These are phyloP conservation scores for Calypte anna DNA, from an alignment of 2,113 vertebrate genomes.

Conservation along the genomic window DNA sequence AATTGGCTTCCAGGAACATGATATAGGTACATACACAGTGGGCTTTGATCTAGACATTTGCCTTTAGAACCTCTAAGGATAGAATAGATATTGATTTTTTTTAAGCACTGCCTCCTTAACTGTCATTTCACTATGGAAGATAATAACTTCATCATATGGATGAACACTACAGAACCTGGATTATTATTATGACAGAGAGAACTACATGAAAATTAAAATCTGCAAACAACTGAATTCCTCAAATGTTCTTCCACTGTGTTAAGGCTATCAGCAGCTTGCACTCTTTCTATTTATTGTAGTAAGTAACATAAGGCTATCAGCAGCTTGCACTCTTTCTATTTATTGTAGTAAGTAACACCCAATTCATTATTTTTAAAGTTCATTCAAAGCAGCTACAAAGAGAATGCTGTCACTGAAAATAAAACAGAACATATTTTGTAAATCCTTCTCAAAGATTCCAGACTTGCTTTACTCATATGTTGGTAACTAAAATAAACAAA, in stretches of 20 bases:
- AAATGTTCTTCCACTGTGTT: not conserved
- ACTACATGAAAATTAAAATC: not conserved
- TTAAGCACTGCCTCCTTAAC: not conserved
- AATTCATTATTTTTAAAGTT: constrained; percentile 29
- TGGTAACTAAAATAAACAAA: constrained; percentile 60
- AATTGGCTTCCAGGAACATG: not conserved
- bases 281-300: constrained; percentile 23
- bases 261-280: not conserved
- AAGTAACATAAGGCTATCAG: constrained; percentile 16
- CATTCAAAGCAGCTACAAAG: not conserved
- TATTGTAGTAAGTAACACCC: constrained; percentile 18
- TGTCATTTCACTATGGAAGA: not conserved
- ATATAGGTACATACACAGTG: not conserved
- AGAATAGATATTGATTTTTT: not conserved
- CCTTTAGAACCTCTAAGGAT: not conserved
- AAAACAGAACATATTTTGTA: not conserved
- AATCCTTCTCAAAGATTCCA: constrained; percentile 25
- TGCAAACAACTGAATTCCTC: not conserved
- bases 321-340: not conserved
- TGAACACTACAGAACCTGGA: not conserved
- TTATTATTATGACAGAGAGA: not conserved
- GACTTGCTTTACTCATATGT: not conserved
- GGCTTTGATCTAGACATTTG: not conserved
- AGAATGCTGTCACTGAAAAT: not conserved
- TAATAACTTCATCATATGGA: not conserved